Base-by-base conservation (phyloP, 2,888 invertebrate genomes). In the Girardia tigrina region DNA sequence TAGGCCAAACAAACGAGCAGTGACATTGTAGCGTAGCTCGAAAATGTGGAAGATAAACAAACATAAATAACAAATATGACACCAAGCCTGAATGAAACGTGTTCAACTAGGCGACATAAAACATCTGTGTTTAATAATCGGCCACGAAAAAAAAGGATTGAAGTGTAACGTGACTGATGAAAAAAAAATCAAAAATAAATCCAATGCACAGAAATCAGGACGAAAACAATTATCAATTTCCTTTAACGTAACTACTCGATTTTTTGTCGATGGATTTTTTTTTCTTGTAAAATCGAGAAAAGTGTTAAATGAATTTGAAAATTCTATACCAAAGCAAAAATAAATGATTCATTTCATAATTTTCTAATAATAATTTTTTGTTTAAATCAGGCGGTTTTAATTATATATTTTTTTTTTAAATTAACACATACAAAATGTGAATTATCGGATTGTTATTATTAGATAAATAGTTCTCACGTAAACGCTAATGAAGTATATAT, bases 1-100 rank as follows among this genome's bases (percentile, higher is more conserved):
- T 56, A 56, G 56, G 56, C 56, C 56, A 56, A n/a, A 56, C 56
- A 56, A 8, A 56, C 56, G 56, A 56, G n/a, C 56, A 56, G 56
- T 56, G 56, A 56, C n/a, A 56, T 56, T 56, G 56, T 56, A 56
- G 56, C 56, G 56, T 56, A 56, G 56, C 56, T 56, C 56, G 56
- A 56, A 56, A n/a, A 56, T 56, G 56, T 56, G 56, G 56, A 56
- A 56, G 56, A 56, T 56, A 56, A 56, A 56, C 56, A 56, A 56
- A 56, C 56, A 56, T 56, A 56, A 56, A 56, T 56, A 56, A 56
- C 56, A 56, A 56, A 56, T 56, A 56, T 56, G 56, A 56, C 56
- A 56, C 56, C 56, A 56, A 56, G 56, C 56, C 56, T 56, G 56
- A 56, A 56, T 56, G 56, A 56, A 56, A 56, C 56, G 56, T 56